phyloP scores from a whole-genome alignment of 2,888 invertebrate species.

The Escarpia spicata region DNA sequence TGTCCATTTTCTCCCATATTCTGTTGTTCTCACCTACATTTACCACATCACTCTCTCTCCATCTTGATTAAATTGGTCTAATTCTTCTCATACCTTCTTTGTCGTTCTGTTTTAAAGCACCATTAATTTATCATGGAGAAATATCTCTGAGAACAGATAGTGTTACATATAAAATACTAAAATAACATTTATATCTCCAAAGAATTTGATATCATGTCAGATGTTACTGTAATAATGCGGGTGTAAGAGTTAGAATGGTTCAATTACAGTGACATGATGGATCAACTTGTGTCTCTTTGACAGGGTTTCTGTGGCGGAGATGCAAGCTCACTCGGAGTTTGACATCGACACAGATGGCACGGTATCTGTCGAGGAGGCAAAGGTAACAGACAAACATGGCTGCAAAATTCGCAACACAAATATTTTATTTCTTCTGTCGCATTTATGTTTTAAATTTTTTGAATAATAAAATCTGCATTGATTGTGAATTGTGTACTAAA shows the following conservation, averaged over 20 bases:
- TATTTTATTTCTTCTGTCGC: neutral
- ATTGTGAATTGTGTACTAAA: neutral
- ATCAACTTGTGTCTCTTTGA: neutral
- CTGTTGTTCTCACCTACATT: no score
- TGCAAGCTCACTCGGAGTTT: conserved; percentile 77
- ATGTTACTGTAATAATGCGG: neutral
- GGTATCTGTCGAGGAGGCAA: conserved; percentile 88
- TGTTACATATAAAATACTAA: neutral
- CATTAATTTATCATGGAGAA: neutral
- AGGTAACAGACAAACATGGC: conserved; percentile 52
- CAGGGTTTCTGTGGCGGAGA: conserved; percentile 55
- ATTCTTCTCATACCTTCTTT: neutral
- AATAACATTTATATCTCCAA: neutral
- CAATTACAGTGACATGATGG: neutral
- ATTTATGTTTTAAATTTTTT: neutral
- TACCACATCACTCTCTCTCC: no score
- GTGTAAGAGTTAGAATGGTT: neutral
- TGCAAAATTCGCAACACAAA: neutral
- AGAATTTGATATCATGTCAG: neutral
- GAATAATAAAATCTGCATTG: neutral
- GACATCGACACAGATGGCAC: conserved; percentile 90
- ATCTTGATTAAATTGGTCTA: no score
- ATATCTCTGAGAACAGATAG: neutral
- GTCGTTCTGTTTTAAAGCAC: neutral
- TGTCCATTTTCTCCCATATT: no score